Conservation (phyloP, 2,797 vertebrate species). For the Falco columbarius region DNA sequence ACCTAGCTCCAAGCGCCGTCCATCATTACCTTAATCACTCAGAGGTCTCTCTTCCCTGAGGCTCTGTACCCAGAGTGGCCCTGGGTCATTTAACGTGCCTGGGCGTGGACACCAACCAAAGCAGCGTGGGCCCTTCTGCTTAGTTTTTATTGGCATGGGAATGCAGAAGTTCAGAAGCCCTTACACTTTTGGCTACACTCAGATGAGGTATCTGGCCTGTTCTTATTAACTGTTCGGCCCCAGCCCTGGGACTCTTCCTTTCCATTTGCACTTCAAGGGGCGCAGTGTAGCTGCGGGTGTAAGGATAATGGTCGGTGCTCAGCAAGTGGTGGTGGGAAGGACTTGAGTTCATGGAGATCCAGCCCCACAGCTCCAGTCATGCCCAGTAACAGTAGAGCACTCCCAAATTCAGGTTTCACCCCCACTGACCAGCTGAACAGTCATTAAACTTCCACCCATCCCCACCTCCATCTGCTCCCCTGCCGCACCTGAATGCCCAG, state of each 20-base stretch:
- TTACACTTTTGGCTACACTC: neutral
- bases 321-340: neutral
- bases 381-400: neutral
- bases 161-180: neutral
- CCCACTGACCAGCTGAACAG: neutral
- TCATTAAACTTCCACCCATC: neutral
- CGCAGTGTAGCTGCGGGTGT: neutral
- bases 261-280: neutral
- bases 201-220: neutral
- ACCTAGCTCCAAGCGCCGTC: neutral
- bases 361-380: neutral
- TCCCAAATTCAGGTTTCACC: neutral
- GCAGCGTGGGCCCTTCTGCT: neutral
- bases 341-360: neutral
- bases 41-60: neutral
- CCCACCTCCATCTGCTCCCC: neutral
- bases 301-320: neutral
- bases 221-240: neutral
- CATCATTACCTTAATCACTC: neutral
- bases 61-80: neutral
- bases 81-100: neutral
- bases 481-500: slow-evolving; percentile 89
- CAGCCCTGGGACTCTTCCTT: neutral
- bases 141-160: neutral
- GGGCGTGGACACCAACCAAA: neutral